phyloP scores from a whole-genome alignment of 2,113 vertebrate species.

The human (Homo sapiens) region DNA sequence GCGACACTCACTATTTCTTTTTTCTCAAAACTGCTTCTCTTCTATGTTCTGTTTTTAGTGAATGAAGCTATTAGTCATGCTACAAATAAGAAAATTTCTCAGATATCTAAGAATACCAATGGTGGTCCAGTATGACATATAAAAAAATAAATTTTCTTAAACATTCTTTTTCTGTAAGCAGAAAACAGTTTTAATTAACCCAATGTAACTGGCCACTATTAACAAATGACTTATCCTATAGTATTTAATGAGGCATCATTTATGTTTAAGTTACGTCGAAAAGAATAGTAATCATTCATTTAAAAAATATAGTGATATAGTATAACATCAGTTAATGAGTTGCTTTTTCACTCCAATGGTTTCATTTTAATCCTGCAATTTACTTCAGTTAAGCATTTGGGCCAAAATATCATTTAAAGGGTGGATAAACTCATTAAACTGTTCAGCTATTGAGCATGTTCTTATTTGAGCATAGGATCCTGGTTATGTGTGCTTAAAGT shows the following conservation, averaged over 20 bases:
- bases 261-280: slow-evolving; percentile 48
- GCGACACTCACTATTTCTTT: neutral
- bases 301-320: slow-evolving; percentile 60
- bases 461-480: slow-evolving; percentile 5
- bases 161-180: neutral
- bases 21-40: neutral
- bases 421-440: slow-evolving; percentile 50
- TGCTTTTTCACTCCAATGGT: slow-evolving; percentile 50
- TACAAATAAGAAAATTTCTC: neutral
- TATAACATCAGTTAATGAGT: slow-evolving; percentile 59
- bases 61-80: neutral
- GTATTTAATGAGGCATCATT: slow-evolving; percentile 50
- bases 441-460: slow-evolving; percentile 30
- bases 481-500: slow-evolving; percentile 20
- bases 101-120: neutral
- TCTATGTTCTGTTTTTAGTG: neutral
- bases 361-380: slow-evolving; percentile 58
- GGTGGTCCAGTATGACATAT: neutral
- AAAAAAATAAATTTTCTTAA: slow-evolving; percentile 23
- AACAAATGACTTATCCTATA: slow-evolving; percentile 34
- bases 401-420: slow-evolving; percentile 63
- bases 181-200: slow-evolving; percentile 49
- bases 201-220: neutral
- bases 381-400: slow-evolving; percentile 68
- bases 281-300: slow-evolving; percentile 61